Evolutionary conservation across 2,888 invertebrate genomes (phyloP).

Genomic region (Brassicogethes aeneus): DNA sequence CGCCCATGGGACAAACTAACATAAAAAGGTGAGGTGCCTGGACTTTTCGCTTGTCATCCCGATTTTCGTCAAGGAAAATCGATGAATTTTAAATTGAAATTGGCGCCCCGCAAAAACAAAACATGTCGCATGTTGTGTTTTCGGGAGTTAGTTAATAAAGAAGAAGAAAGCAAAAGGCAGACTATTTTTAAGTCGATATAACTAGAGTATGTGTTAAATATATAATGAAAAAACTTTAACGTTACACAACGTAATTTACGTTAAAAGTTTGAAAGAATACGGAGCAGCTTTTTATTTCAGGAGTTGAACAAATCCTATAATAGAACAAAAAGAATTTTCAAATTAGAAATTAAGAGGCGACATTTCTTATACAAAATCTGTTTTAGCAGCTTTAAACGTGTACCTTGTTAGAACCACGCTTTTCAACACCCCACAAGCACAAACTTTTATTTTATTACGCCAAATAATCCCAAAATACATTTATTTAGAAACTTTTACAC

Average conservation of each 20-base stretch:
- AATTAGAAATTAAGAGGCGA: slow-evolving; percentile 1
- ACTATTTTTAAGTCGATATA: too few relatives aligned
- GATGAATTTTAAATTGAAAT: too few relatives aligned
- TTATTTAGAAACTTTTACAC: too few relatives aligned
- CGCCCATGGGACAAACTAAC: slow-evolving; percentile 20
- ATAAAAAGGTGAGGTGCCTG: slow-evolving; percentile 5
- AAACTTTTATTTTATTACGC: neutral
- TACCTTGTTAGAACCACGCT: neutral
- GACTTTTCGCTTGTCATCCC: neutral
- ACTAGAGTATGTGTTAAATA: slow-evolving; percentile 3
- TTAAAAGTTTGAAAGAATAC: slow-evolving; percentile 2
- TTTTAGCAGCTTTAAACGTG: too few relatives aligned
- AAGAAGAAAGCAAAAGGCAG: too few relatives aligned
- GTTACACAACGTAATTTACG: slow-evolving; percentile 3
- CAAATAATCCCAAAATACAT: neutral
- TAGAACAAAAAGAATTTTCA: neutral
- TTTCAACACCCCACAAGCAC: neutral
- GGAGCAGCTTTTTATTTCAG: slow-evolving; percentile 1
- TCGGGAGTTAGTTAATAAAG: too few relatives aligned
- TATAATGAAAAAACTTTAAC: slow-evolving; percentile 5
- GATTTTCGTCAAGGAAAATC: too few relatives aligned
- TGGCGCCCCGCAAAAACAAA: too few relatives aligned
- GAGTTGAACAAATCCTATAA: neutral
- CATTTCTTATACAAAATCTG: neutral
- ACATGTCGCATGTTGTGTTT: too few relatives aligned